A percentile compares a stretch with the other conserved stretches of the same genome.
These are phyloP conservation scores for Hirtodrosophila alboralis DNA, from an alignment of 2,888 invertebrate genomes.

Conservation along the genomic window DNA sequence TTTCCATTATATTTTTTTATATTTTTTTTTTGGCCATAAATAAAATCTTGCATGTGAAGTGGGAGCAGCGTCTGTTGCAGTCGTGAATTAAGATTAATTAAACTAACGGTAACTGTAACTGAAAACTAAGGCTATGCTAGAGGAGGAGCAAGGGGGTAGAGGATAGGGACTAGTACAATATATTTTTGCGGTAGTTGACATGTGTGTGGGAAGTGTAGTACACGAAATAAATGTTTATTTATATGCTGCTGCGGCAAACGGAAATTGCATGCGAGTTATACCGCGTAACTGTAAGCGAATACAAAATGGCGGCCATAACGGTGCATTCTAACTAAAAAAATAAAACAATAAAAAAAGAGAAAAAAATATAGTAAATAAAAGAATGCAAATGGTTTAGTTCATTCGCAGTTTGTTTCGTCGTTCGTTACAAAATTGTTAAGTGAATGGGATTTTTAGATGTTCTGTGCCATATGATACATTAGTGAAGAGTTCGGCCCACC, in stretches of 20 bases:
- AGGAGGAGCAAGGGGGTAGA: slow-evolving; percentile 11
- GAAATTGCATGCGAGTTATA: slow-evolving; percentile 70
- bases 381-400: slow-evolving; percentile 64
- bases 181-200: slow-evolving; percentile 61
- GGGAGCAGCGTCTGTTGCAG: slow-evolving; percentile 69
- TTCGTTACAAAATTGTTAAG: slow-evolving; percentile 63
- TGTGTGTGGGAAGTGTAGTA: slow-evolving; percentile 66
- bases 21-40: slow-evolving; percentile 58
- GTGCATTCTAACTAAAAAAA: slow-evolving; percentile 46
- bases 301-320: slow-evolving; percentile 76
- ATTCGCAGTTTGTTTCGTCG: slow-evolving; percentile 57
- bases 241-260: slow-evolving; percentile 69
- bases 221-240: slow-evolving; percentile 77
- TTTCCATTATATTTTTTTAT: too few relatives aligned
- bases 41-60: slow-evolving; percentile 78
- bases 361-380: neutral
- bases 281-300: slow-evolving; percentile 56
- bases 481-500: slow-evolving; percentile 30
- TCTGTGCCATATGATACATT: slow-evolving; percentile 47
- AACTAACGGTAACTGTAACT: slow-evolving; percentile 72
- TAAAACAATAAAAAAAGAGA: neutral
- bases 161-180: slow-evolving; percentile 24
- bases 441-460: slow-evolving; percentile 67
- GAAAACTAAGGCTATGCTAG: too few relatives aligned
- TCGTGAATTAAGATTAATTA: slow-evolving; percentile 80